Evolutionary conservation across 2,797 vertebrate genomes (phyloP).

Genomic region (Tragelaphus oryx): DNA sequence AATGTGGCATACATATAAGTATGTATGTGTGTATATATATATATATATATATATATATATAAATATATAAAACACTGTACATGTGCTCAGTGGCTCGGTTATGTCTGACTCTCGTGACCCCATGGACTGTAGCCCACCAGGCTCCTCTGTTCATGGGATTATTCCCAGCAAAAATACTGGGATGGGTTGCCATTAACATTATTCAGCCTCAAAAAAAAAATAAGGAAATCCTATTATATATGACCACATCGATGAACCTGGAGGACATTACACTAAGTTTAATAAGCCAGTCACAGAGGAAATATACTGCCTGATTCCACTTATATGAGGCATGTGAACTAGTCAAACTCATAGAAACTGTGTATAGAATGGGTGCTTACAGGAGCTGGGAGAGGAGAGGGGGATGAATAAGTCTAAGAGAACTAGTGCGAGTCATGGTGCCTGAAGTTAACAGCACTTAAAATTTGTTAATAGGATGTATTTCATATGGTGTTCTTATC

Average conservation of each 20-base stretch:
- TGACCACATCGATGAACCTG: not conserved
- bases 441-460: not conserved
- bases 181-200: not conserved
- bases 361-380: not conserved
- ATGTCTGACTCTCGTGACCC: not conserved
- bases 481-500: not conserved
- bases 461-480: not conserved
- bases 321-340: not conserved
- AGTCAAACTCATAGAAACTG: not conserved
- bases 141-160: not conserved
- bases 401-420: not conserved
- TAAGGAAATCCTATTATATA: not conserved
- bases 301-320: not conserved
- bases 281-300: not conserved
- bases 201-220: not conserved
- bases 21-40: accelerated
- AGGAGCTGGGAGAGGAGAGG: not conserved
- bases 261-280: not conserved
- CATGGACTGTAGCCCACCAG: not conserved
- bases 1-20: not conserved
- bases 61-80: not conserved
- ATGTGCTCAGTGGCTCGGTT: not conserved
- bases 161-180: not conserved
- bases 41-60: too few species aligned
- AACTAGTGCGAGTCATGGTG: too few species aligned